These are phyloP conservation scores for Aleiodes testaceus DNA, from an alignment of 2,888 invertebrate genomes.

Conservation along the genomic window DNA sequence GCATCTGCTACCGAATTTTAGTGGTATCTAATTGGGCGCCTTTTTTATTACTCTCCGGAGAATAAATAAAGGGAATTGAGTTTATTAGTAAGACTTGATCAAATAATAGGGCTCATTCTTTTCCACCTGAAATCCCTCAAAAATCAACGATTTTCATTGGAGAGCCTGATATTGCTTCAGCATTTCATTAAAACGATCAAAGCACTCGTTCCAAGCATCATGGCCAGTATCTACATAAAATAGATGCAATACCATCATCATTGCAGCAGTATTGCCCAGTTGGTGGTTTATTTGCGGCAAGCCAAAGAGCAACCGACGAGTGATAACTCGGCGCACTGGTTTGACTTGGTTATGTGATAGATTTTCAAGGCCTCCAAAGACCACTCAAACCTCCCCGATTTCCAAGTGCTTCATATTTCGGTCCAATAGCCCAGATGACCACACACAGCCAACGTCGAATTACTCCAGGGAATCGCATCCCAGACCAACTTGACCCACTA, in stretches of 20 bases:
- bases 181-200: background rate
- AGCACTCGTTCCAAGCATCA: background rate
- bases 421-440: constrained; percentile 44
- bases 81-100: too few relatives aligned
- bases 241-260: constrained; percentile 2
- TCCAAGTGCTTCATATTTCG: constrained; percentile 52
- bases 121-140: too few relatives aligned
- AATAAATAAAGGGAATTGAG: too few relatives aligned
- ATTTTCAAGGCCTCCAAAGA: constrained; percentile 31
- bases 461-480: constrained; percentile 1
- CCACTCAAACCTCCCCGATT: constrained; percentile 45
- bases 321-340: constrained; percentile 51
- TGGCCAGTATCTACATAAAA: background rate
- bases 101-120: too few relatives aligned
- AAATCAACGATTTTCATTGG: too few relatives aligned
- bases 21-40: too few relatives aligned
- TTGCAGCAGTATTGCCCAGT: background rate
- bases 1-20: too few relatives aligned
- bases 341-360: constrained; percentile 49
- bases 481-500: constrained; percentile 14
- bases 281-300: constrained; percentile 54
- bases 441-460: background rate
- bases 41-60: too few relatives aligned
- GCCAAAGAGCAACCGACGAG: constrained; percentile 52
- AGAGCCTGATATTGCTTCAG: too few relatives aligned